A percentile compares a stretch with the other conserved stretches of the same genome.
phyloP scores from a whole-genome alignment of 2,888 invertebrate species.

The Antitype chi region DNA sequence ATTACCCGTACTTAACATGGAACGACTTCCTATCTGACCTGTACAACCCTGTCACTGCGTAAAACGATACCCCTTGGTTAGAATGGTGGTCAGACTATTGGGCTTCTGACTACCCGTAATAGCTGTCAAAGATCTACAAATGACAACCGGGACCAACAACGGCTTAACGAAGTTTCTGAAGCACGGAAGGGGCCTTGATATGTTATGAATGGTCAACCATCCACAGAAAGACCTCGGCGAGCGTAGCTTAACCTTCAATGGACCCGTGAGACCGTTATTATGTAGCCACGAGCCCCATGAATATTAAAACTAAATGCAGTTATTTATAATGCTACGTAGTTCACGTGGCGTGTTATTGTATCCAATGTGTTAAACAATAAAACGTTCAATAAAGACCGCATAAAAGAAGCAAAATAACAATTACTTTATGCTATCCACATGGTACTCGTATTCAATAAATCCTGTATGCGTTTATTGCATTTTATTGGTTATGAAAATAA shows the following conservation, averaged over 20 bases:
- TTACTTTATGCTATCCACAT: not conserved
- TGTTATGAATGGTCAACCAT: not conserved
- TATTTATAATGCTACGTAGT: not conserved
- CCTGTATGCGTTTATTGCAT: not conserved
- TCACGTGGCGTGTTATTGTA: conserved; percentile 2
- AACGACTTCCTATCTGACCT: not conserved
- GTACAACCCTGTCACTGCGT: not conserved
- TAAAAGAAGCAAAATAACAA: conserved; percentile 22
- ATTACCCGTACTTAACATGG: not conserved
- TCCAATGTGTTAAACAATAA: conserved; percentile 37
- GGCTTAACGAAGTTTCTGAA: not conserved
- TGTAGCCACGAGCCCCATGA: not conserved
- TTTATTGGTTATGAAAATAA: too few species aligned
- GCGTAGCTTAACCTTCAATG: not conserved
- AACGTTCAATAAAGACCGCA: not conserved
- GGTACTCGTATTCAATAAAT: conserved; percentile 8
- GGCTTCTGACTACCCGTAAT: not conserved
- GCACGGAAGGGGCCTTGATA: not conserved
- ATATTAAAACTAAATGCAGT: not conserved
- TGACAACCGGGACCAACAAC: not conserved
- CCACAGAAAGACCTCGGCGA: not conserved
- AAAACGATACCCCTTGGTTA: not conserved
- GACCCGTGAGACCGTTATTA: not conserved
- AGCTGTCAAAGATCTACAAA: not conserved
- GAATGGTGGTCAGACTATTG: not conserved